These are phyloP conservation scores for Campaea margaritaria DNA, from an alignment of 2,888 invertebrate species.

Conservation along the genomic window DNA sequence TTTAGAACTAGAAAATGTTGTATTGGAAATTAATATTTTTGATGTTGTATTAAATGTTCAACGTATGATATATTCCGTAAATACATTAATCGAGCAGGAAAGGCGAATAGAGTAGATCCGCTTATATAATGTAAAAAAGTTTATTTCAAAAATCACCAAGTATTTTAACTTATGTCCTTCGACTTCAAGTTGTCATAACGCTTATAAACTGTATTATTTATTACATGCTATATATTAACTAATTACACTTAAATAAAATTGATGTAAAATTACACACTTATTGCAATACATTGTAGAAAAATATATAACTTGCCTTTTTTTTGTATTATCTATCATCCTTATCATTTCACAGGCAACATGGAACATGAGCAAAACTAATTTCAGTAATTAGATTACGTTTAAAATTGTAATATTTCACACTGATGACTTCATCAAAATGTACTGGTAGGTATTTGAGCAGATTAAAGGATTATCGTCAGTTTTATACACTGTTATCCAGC, in stretches of 20 bases:
- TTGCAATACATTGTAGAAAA: conserved; percentile 28
- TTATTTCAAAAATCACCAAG: conserved; percentile 4
- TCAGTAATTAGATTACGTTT: too few relatives aligned
- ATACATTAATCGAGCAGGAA: background rate
- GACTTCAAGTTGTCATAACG: conserved; percentile 15
- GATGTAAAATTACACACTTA: conserved; percentile 34
- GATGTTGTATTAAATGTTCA: conserved; percentile 20
- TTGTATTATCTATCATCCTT: conserved; percentile 27
- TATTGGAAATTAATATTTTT: background rate
- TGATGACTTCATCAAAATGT: too few relatives aligned
- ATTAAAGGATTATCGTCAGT: too few relatives aligned
- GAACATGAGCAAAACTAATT: too few relatives aligned
- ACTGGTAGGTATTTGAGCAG: too few relatives aligned
- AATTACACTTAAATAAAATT: conserved; percentile 19
- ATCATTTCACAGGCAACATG: conserved; percentile 10
- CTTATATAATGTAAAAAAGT: background rate
- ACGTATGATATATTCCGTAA: conserved; percentile 6
- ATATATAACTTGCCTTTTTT: conserved; percentile 24
- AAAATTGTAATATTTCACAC: too few relatives aligned
- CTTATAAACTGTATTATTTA: conserved; percentile 20
- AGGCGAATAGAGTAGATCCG: background rate
- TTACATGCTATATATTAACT: conserved; percentile 10
- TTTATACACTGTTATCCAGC: too few relatives aligned
- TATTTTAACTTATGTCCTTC: background rate
- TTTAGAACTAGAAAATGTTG: background rate